Base-by-base conservation (phyloP, 2,797 vertebrate species). In the Epinephelus awoara region DNA sequence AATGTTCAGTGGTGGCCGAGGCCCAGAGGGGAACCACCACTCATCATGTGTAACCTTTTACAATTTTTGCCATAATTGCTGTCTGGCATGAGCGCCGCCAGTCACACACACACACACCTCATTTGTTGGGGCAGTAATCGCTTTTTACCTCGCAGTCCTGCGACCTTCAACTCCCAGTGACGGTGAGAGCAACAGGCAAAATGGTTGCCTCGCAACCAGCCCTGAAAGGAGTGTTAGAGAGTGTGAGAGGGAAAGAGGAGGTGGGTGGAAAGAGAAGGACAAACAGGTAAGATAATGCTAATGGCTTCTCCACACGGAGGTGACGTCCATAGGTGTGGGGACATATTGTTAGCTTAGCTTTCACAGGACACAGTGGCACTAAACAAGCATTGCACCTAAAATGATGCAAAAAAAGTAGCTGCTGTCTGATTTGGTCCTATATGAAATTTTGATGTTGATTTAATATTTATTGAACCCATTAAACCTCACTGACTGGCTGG, bases 131-230 rank as follows among this genome's bases (percentile, higher is more conserved):
- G 75, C 77, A 49, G 66, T 88, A 89, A 89, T 89, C 71, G 57
- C 72, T 89, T 91, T 89, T 91, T 86, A 85, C 82, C 87, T 90
- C 50, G 5, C 67, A 80, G 82, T 92, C 69, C 59, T 14, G 12
- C 42, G 71, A 93, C 91, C 92, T 92, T 94, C 86, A 93, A 83
- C 83, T 77, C 82, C 61, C 68, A 83, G 64, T 83, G 75, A 84
- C 67, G 85, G 67, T 70, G 54, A 82, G 70, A 80, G 87, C 87
- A 92, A 92, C 88, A 92, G 85, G 85, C 81, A 82, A 58, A 88
- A 82, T 54, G 79, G 92, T 93, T 91, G 84, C 93, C 82, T 87
- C 52, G 93, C 86, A 90, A 93, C 89, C 71, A 19, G 1, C 47
- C 62, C 56, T 79, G 18, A 78, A 82, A 80, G 70, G 42, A 62